These are phyloP conservation scores for Dichetophora obliterata DNA, from an alignment of 2,888 invertebrate species.

Conservation along the genomic window DNA sequence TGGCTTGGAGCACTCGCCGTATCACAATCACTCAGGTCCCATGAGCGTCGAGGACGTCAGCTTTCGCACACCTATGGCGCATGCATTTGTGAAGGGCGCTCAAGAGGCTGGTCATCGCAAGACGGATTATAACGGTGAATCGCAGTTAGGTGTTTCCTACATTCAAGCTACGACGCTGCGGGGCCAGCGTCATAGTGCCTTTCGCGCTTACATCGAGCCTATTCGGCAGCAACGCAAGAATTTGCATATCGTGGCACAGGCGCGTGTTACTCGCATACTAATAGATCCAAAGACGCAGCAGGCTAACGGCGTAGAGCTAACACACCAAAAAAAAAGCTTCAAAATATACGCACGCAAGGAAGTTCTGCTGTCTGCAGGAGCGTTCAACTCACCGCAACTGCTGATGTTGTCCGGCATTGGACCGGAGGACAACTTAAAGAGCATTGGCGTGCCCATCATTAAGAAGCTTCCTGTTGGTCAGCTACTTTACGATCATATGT, in stretches of 20 bases:
- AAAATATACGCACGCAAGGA: constrained; percentile 78
- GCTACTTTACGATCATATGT: constrained; percentile 74
- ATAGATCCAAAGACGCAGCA: constrained; percentile 75
- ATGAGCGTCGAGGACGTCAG: constrained; percentile 75
- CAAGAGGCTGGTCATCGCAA: constrained; percentile 77
- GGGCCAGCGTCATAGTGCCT: constrained; percentile 77
- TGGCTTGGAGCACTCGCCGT: constrained; percentile 71
- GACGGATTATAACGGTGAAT: constrained; percentile 78
- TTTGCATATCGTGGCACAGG: constrained; percentile 77
- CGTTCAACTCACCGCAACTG: constrained; percentile 90
- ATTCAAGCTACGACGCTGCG: constrained; percentile 75
- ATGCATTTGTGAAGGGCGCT: constrained; percentile 75
- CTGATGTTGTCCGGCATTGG: constrained; percentile 87
- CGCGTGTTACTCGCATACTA: constrained; percentile 76
- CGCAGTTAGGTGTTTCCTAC: constrained; percentile 76
- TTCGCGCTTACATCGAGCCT: constrained; percentile 76
- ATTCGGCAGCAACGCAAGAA: constrained; percentile 72
- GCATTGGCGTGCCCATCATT: constrained; percentile 74
- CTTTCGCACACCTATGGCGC: constrained; percentile 71
- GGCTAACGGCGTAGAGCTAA: constrained; percentile 79
- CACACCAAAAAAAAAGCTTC: constrained; percentile 71
- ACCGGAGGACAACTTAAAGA: constrained; percentile 72
- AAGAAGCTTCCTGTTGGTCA: constrained; percentile 78
- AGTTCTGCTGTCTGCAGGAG: constrained; percentile 87
- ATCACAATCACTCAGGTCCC: constrained; percentile 75